These are phyloP conservation scores for Trididemnum nubilum DNA, from an alignment of 23 tunicate species.

Conservation along the genomic window DNA sequence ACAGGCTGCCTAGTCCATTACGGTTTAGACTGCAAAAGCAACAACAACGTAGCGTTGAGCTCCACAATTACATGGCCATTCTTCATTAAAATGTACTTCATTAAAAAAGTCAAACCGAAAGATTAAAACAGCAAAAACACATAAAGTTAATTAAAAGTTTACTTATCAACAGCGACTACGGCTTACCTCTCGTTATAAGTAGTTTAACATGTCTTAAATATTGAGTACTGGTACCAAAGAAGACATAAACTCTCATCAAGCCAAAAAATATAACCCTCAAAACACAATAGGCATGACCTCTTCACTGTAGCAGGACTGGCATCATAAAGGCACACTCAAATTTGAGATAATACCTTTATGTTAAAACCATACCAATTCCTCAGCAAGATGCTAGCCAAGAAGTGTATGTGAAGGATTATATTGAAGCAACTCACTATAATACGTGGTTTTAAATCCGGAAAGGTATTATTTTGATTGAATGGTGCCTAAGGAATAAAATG, in stretches of 20 bases:
- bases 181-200: constrained; percentile 24
- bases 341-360: background rate
- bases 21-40: constrained; percentile 13
- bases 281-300: constrained; percentile 10
- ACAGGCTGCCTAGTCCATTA: constrained; percentile 18
- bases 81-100: no score
- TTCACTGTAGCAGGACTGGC: constrained; percentile 23
- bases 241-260: constrained; percentile 1
- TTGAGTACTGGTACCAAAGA: background rate
- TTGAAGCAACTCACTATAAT: background rate
- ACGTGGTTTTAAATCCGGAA: background rate
- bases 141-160: no score
- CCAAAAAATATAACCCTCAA: constrained; percentile 38
- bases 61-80: no score
- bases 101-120: no score
- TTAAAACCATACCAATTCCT: constrained; percentile 37
- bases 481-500: constrained; percentile 27
- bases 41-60: no score
- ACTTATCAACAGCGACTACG: no score
- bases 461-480: background rate
- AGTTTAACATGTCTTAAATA: background rate
- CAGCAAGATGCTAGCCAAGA: constrained; percentile 12
- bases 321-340: background rate
- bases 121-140: no score
- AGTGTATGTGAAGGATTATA: background rate